Conservation (phyloP, 2,113 vertebrate species). For the Chaenogobius annularis region DNA sequence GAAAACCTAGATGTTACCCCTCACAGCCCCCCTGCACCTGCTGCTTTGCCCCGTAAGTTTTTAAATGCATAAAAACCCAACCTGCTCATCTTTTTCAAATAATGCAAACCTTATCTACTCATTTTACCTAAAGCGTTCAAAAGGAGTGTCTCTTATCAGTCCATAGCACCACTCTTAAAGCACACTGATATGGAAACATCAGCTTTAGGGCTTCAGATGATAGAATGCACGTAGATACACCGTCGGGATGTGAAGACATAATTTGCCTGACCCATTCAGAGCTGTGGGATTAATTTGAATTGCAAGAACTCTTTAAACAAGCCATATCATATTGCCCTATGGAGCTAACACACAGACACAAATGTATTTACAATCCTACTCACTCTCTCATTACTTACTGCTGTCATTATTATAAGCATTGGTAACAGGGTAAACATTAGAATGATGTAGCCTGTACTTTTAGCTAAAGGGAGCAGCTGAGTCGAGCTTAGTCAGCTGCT, state of each 20-base stretch:
- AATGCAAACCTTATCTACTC: slow-evolving; percentile 49
- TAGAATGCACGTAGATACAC: slow-evolving; percentile 8
- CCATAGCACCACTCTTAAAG: slow-evolving; percentile 47
- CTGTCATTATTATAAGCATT: background rate
- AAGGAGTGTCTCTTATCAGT: slow-evolving; percentile 70
- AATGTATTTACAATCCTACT: background rate
- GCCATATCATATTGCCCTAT: slow-evolving; percentile 29
- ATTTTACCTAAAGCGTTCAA: slow-evolving; percentile 43
- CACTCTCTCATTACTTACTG: background rate
- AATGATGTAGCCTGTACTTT: slow-evolving; percentile 26
- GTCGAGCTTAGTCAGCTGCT: slow-evolving; percentile 54
- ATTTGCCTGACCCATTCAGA: slow-evolving; percentile 58
- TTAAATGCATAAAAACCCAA: background rate
- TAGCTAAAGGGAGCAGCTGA: slow-evolving; percentile 43
- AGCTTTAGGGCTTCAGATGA: slow-evolving; percentile 50
- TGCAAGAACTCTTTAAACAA: slow-evolving; percentile 38
- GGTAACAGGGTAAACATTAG: slow-evolving; percentile 23
- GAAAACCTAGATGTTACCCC: slow-evolving; percentile 65
- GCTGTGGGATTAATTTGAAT: slow-evolving; percentile 60
- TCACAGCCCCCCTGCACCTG: slow-evolving; percentile 46
- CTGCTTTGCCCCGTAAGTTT: slow-evolving; percentile 82
- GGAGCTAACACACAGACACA: slow-evolving; percentile 10
- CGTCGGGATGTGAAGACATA: slow-evolving; percentile 20
- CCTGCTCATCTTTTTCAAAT: slow-evolving; percentile 46
- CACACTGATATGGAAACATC: slow-evolving; percentile 48